Evolutionary conservation across 1,140 invertebrate genomes (phyloP), one percentile per base, ranked within the genome.

Genomic region (Drosophila miranda): DNA sequence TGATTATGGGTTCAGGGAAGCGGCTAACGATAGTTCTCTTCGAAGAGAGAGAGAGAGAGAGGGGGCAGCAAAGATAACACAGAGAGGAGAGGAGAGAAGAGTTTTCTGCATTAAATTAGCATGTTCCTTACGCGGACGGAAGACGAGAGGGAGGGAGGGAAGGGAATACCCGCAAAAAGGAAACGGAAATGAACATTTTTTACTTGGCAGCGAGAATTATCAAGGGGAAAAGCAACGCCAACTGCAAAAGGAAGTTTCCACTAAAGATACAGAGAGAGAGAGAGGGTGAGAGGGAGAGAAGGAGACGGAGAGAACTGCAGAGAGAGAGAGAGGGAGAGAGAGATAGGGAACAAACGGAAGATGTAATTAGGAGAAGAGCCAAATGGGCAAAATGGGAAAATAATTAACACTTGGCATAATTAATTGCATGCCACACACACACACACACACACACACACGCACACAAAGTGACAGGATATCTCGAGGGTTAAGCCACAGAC

Each of bases 321-420:
- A 26, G 19, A 2, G 23, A 5, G 4, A 50, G 62, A 55, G 28
- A 41, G 53, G 41, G 43, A 34, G 30, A 41, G 16, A 16, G 16
- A 42, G 46, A 75, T 53, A 61, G 71, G 45, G 30, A 11, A 38
- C 48, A 28, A 48, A 58, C 78, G 78, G 78, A 83, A 82, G 79
- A 82, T 78, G 78, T 82, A 82, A 82, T 82, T 82, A 82, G 75
- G 78, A 54, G 75, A 73, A 82, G 82, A 82, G 79, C 75, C 82
- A 83, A 82, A 82, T 82, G 74, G 69, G 74, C 70, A 78, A 83
- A 82, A 82, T 82, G 79, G 69, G 79, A 82, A 82, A 82, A 82
- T 82, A 82, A 82, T 82, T 82, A 82, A 82, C 78, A 82, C 78
- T 82, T 72, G 78, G 78, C 78, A 82, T 82, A 82, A 82, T 82